Percentiles rank a stretch among this genome's conserved stretches.
These are phyloP conservation scores for Hesperia comma DNA, from an alignment of 2,888 invertebrate species.

Conservation along the genomic window DNA sequence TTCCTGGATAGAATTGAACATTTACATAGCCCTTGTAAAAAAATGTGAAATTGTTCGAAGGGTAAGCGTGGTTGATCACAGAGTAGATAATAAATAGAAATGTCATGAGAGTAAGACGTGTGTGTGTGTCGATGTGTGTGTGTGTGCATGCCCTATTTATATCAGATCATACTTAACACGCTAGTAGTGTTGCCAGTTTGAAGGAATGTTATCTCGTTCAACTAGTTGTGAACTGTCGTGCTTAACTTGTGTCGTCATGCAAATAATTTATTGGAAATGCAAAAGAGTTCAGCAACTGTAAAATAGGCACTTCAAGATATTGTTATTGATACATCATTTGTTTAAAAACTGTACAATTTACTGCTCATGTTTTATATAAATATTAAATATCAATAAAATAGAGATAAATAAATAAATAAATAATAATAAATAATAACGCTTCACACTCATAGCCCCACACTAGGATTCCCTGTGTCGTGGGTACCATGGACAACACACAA, in stretches of 20 bases:
- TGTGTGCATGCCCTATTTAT: not conserved
- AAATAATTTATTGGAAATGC: not conserved
- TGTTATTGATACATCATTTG: too few species aligned
- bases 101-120: not conserved
- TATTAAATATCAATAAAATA: too few species aligned
- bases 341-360: too few species aligned
- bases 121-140: not conserved
- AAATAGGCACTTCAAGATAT: too few species aligned
- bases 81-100: constrained; percentile 8
- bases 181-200: not conserved
- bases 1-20: constrained; percentile 44
- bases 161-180: constrained; percentile 6
- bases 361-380: too few species aligned
- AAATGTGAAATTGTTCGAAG: constrained; percentile 45
- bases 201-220: not conserved
- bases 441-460: too few species aligned
- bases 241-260: not conserved
- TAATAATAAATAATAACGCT: too few species aligned
- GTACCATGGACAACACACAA: too few species aligned
- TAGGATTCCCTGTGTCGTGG: too few species aligned
- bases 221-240: not conserved
- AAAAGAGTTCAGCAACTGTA: not conserved
- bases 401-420: too few species aligned
- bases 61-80: constrained; percentile 54
- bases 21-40: constrained; percentile 40